Conservation (phyloP, 1,140 invertebrate species). For the Belonocnema kinseyi region DNA sequence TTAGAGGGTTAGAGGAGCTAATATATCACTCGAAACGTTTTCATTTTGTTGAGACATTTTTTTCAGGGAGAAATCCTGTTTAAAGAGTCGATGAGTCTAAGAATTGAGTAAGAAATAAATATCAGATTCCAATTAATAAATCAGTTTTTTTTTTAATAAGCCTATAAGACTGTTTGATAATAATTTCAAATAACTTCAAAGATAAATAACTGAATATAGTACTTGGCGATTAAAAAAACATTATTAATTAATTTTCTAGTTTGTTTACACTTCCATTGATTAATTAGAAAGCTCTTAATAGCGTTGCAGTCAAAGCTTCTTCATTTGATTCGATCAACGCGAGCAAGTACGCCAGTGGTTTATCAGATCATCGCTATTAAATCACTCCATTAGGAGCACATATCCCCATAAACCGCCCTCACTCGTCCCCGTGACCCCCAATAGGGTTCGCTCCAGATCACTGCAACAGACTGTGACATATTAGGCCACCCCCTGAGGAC, state of each 20-base stretch:
- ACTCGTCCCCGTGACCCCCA: constrained; percentile 39
- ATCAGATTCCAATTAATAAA: too few species aligned
- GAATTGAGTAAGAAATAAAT: too few species aligned
- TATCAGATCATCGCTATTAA: constrained; percentile 73
- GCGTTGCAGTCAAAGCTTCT: background rate
- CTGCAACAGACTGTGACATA: constrained; percentile 76
- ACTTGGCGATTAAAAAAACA: too few species aligned
- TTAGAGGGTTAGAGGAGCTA: constrained; percentile 16
- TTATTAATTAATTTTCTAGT: background rate
- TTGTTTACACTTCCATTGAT: background rate
- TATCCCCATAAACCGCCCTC: constrained; percentile 52
- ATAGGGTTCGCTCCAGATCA: constrained; percentile 53
- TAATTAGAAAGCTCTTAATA: constrained; percentile 11
- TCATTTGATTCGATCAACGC: constrained; percentile 52
- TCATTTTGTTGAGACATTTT: constrained; percentile 32
- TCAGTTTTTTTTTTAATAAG: too few species aligned
- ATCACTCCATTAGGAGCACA: constrained; percentile 71
- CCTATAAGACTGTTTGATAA: too few species aligned
- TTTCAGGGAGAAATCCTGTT: background rate
- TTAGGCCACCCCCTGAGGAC: constrained; percentile 70
- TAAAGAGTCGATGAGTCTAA: too few species aligned
- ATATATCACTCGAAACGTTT: constrained; percentile 28
- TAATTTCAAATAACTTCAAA: too few species aligned
- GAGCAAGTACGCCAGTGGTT: constrained; percentile 53
- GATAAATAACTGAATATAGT: too few species aligned